Conservation (phyloP, 2,797 vertebrate genomes). For the Sebastes variabilis region DNA sequence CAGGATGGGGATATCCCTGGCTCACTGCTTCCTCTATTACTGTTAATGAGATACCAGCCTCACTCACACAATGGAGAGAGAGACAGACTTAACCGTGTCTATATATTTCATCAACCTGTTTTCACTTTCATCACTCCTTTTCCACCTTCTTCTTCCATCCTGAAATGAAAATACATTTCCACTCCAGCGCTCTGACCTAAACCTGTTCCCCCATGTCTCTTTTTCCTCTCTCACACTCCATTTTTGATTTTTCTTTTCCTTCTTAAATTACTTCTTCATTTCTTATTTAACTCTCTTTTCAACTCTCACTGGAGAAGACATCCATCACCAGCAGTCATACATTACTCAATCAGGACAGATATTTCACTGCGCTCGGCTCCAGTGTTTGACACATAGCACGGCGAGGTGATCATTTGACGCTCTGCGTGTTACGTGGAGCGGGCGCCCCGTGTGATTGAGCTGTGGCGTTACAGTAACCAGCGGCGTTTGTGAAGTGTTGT, state of each 20-base stretch:
- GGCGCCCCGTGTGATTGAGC: not conserved
- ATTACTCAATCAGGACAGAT: slow-evolving; percentile 26
- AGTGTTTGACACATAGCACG: slow-evolving; percentile 1
- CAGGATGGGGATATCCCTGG: slow-evolving; percentile 69
- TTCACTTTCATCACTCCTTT: slow-evolving; percentile 12
- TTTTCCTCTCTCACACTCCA: slow-evolving; percentile 5
- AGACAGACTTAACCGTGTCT: slow-evolving; percentile 4
- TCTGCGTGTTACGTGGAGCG: not conserved
- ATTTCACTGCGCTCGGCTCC: not conserved
- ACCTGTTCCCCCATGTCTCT: not conserved
- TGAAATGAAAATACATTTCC: slow-evolving; percentile 40
- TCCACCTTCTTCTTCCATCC: slow-evolving; percentile 1
- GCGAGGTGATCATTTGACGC: slow-evolving; percentile 21
- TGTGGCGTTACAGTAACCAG: slow-evolving; percentile 15
- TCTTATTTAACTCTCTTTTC: slow-evolving; percentile 39
- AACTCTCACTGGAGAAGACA: slow-evolving; percentile 1
- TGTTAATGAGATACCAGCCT: slow-evolving; percentile 68
- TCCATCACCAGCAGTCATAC: slow-evolving; percentile 27
- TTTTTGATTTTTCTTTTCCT: not conserved
- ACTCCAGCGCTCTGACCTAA: not conserved
- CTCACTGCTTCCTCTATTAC: slow-evolving; percentile 54
- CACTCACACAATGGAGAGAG: slow-evolving; percentile 8
- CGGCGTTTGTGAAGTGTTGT: slow-evolving; percentile 36
- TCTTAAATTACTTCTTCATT: slow-evolving; percentile 40
- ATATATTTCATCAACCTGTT: slow-evolving; percentile 17